Conservation (phyloP, 2,797 vertebrate species). For the Hoplostethus mediterraneus region DNA sequence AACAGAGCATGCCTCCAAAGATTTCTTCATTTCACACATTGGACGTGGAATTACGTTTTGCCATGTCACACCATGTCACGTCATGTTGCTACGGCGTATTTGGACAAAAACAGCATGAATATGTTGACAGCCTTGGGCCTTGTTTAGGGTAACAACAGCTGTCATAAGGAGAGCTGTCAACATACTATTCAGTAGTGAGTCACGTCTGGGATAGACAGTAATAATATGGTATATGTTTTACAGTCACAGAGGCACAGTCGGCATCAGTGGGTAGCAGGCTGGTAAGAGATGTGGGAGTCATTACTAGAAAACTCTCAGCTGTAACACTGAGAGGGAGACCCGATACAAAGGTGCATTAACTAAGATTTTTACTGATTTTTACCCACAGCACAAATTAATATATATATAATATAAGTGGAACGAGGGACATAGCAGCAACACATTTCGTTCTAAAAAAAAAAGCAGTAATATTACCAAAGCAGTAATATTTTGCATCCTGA, state of each 20-base stretch:
- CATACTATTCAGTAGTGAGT: constrained; percentile 41
- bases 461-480: too few species aligned
- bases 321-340: neutral
- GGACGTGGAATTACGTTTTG: constrained; percentile 17
- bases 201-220: constrained; percentile 56
- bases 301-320: neutral
- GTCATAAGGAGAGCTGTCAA: constrained; percentile 37
- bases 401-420: too few species aligned
- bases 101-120: constrained; percentile 53
- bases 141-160: constrained; percentile 63
- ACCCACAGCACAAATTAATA: too few species aligned
- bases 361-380: too few species aligned
- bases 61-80: constrained; percentile 15
- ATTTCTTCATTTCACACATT: neutral
- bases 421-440: too few species aligned
- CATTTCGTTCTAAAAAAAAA: too few species aligned
- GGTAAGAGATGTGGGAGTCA: neutral
- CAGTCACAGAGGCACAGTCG: constrained; percentile 22
- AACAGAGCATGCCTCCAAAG: constrained; percentile 2
- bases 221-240: constrained; percentile 51
- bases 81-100: constrained; percentile 37
- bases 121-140: constrained; percentile 35
- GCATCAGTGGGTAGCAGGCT: neutral
- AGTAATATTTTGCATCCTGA: neutral
- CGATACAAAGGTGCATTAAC: neutral